A percentile compares a stretch with the other conserved stretches of the same genome.
phyloP scores from a whole-genome alignment of 2,888 invertebrate genomes.

The Anagyrus pseudococci region DNA sequence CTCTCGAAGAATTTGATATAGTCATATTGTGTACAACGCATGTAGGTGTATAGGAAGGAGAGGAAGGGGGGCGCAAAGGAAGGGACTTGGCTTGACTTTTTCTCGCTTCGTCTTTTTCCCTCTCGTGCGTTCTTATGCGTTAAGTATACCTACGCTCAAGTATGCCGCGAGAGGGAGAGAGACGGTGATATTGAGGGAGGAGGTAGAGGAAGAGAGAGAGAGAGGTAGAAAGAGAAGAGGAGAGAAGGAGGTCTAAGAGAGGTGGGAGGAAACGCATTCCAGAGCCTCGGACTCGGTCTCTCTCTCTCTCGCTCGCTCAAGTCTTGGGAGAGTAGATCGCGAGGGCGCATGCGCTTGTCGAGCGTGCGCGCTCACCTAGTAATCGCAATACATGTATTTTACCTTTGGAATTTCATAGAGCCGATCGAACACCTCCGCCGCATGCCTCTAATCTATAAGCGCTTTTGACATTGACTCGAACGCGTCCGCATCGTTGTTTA shows the following conservation, averaged over 20 bases:
- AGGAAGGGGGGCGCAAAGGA: not conserved
- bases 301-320: too few relatives aligned
- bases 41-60: constrained; percentile 29
- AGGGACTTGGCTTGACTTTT: too few relatives aligned
- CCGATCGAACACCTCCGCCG: too few relatives aligned
- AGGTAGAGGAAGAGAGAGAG: not conserved
- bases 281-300: constrained; percentile 23
- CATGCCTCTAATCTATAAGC: too few relatives aligned
- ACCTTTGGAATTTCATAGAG: too few relatives aligned
- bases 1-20: too few relatives aligned
- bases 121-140: constrained; percentile 5
- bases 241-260: constrained; percentile 13
- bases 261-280: constrained; percentile 40
- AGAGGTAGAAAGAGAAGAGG: constrained; percentile 16
- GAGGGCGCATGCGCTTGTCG: constrained; percentile 27
- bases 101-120: constrained; percentile 7
- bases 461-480: too few relatives aligned
- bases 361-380: too few relatives aligned
- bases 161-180: constrained; percentile 1
- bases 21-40: too few relatives aligned
- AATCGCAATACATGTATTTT: too few relatives aligned
- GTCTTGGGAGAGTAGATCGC: constrained; percentile 29
- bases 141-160: not conserved
- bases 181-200: not conserved
- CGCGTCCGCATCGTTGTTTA: too few relatives aligned